Base-by-base conservation (phyloP, 2,113 vertebrate genomes). In the Mesoclemmys tuberculata region DNA sequence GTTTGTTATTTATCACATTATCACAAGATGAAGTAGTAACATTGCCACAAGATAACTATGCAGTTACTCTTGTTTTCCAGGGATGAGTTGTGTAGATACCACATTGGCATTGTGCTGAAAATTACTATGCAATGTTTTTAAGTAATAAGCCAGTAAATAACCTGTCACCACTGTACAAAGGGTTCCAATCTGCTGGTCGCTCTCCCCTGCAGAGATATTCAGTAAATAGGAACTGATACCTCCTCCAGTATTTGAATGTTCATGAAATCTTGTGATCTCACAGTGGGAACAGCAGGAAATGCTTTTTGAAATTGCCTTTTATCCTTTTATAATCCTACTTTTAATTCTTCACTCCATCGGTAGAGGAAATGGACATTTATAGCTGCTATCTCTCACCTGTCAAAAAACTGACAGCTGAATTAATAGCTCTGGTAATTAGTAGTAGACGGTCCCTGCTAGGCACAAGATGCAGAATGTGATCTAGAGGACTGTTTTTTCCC, bases 371-470 rank as follows among this genome's bases (percentile, higher is more conserved):
- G 84, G 90, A 55, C 80, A 27, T 85, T 91, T 95, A 90, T 58
- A 90, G 91, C 29, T 75, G 31, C 52, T 78, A 11, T 78, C 71
- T 92, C 85, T 92, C 44, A 54, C 5, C 80, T 75, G 95, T 90
- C 94, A 95, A 91, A 84, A 90, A 35, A 22, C 19, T 56, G 81
- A 92, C 88, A 94, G 49, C 41, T 87, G 78, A 97, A 97, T 96
- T 96, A 96, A 95, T 81, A 91, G 86, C 80, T 90, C 38, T 91
- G 75, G 52, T 90, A 95, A 96, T 96, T 95, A 95, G 93, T 82
- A 90, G 52, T 68, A 84, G 80, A 93, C 93, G 31, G 29, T 86
- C 31, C 44, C 79, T 55, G 10, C 24, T 85, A 93, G 52, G 84
- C 80, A 75, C 52, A 74, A 74, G 87, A 21, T 78, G 91, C 87